These are phyloP conservation scores for Torymus aiolomorphi DNA, from an alignment of 2,888 invertebrate genomes.

Conservation along the genomic window DNA sequence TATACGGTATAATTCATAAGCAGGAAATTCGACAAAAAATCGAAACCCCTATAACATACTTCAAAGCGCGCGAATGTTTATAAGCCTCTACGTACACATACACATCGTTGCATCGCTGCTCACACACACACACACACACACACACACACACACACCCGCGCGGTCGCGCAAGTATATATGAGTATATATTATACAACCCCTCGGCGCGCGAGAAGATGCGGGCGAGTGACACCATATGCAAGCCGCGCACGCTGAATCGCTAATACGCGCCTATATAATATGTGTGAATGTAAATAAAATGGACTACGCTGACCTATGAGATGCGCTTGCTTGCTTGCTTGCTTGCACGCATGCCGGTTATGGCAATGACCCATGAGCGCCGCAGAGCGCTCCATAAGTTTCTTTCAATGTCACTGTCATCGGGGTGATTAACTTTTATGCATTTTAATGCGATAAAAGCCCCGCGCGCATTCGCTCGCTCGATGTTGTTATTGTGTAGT, in stretches of 20 bases:
- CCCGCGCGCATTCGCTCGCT: background rate
- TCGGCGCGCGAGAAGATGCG: conserved; percentile 68
- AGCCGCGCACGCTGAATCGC: conserved; percentile 66
- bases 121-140: background rate
- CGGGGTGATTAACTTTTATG: conserved; percentile 60
- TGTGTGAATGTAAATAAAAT: conserved; percentile 66
- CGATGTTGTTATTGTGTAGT: too few species aligned
- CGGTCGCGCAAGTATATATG: conserved; percentile 1
- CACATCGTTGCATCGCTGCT: conserved; percentile 10
- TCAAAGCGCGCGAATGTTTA: conserved; percentile 25
- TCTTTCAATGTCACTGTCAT: conserved; percentile 52
- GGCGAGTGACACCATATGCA: conserved; percentile 71
- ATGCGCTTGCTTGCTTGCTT: background rate
- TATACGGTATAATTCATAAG: conserved; percentile 26
- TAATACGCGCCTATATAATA: conserved; percentile 68
- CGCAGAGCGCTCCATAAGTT: conserved; percentile 34
- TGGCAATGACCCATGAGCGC: conserved; percentile 46
- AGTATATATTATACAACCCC: conserved; percentile 66
- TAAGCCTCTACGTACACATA: conserved; percentile 2
- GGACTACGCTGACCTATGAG: conserved; percentile 55
- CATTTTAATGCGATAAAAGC: conserved; percentile 66
- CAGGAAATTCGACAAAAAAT: conserved; percentile 22
- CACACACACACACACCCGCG: background rate
- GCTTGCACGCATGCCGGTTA: conserved; percentile 34
- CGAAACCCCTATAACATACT: conserved; percentile 47